These are phyloP conservation scores for Thalassarche chlororhynchos DNA, from an alignment of 2,113 vertebrate genomes.

Conservation along the genomic window DNA sequence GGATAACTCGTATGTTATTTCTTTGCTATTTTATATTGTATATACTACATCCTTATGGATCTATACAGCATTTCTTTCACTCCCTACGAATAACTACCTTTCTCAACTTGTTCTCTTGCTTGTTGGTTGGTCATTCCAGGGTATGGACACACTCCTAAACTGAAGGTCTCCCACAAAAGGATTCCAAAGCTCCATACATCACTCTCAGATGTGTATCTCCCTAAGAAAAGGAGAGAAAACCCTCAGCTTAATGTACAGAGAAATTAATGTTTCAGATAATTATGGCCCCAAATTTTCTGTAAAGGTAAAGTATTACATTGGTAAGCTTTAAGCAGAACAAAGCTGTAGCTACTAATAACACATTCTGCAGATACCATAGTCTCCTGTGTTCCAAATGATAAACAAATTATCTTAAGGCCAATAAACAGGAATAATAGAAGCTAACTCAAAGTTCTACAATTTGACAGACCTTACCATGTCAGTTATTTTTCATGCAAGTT, in stretches of 20 bases:
- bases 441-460: not conserved
- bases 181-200: constrained; percentile 98
- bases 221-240: constrained; percentile 62
- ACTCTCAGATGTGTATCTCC: constrained; percentile 96
- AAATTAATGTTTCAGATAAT: not conserved
- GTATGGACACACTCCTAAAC: constrained; percentile 94
- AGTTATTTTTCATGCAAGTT: not conserved
- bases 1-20: not conserved
- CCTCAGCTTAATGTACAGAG: not conserved
- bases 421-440: not conserved
- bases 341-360: not conserved
- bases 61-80: not conserved
- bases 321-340: not conserved
- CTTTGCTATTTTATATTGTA: not conserved
- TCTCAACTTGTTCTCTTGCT: constrained; percentile 96
- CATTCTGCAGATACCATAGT: not conserved
- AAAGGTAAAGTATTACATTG: not conserved
- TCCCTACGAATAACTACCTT: constrained; percentile 76
- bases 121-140: constrained; percentile 99
- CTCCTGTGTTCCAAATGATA: not conserved
- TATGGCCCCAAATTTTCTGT: not conserved
- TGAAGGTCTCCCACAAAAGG: constrained; percentile 98
- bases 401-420: not conserved
- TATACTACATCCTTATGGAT: not conserved
- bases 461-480: not conserved